phyloP scores from a whole-genome alignment of 1,140 invertebrate genomes.

The Manduca sexta region DNA sequence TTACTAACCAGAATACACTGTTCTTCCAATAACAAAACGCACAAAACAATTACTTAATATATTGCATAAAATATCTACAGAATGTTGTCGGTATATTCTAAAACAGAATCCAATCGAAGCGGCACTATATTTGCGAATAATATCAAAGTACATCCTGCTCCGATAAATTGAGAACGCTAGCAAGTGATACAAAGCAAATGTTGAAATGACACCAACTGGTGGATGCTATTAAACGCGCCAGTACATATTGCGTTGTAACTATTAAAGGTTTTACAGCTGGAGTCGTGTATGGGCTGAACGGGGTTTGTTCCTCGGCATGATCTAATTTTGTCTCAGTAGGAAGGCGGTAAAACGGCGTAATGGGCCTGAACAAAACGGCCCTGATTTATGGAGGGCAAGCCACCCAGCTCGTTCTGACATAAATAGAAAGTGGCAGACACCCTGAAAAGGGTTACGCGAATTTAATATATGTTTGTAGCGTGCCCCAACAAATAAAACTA shows the following conservation, averaged over 20 bases:
- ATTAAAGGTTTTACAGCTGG: slow-evolving; percentile 54
- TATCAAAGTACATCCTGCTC: too few species aligned
- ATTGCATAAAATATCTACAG: too few species aligned
- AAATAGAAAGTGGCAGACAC: slow-evolving; percentile 46
- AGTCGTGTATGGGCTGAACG: slow-evolving; percentile 38
- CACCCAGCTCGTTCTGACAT: slow-evolving; percentile 45
- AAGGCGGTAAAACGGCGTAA: slow-evolving; percentile 61
- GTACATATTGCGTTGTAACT: slow-evolving; percentile 32
- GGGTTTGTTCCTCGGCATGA: slow-evolving; percentile 50
- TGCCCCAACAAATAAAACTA: slow-evolving; percentile 27
- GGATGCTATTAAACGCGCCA: slow-evolving; percentile 10
- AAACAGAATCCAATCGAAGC: too few species aligned
- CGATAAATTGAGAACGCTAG: too few species aligned
- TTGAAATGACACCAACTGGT: not conserved
- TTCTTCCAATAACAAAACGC: too few species aligned
- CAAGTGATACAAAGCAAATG: too few species aligned
- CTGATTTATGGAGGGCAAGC: slow-evolving; percentile 55
- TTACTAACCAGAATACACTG: too few species aligned
- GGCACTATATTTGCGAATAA: too few species aligned
- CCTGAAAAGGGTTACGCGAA: slow-evolving; percentile 45
- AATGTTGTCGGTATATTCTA: too few species aligned
- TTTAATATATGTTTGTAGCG: slow-evolving; percentile 35
- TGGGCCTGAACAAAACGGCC: slow-evolving; percentile 55
- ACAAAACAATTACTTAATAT: too few species aligned
- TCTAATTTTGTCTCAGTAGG: slow-evolving; percentile 60